These are phyloP conservation scores for Basileuterus tristriatus DNA, from an alignment of 2,797 vertebrate genomes.

Conservation along the genomic window DNA sequence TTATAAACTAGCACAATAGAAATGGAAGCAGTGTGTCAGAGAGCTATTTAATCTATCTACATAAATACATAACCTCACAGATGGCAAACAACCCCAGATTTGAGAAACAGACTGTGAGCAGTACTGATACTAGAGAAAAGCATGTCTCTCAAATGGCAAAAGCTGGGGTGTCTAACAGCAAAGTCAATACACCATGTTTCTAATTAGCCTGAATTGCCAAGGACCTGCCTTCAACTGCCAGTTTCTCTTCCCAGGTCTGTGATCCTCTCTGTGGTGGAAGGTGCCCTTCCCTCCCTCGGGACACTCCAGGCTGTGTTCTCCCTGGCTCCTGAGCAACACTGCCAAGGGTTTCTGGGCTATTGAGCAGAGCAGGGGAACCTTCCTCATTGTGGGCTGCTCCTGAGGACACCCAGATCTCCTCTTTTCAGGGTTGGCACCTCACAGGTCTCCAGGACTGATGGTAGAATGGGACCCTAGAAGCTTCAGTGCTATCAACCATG, in stretches of 20 bases:
- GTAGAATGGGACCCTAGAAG: neutral
- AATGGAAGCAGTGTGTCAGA: constrained; percentile 47
- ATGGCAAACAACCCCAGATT: constrained; percentile 27
- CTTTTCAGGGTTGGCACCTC: neutral
- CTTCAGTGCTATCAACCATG: neutral
- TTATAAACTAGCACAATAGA: constrained; percentile 66
- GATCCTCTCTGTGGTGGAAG: neutral
- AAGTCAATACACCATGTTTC: neutral
- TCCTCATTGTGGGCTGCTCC: fast-evolving
- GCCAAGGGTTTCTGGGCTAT: neutral
- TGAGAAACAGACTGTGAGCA: constrained; percentile 32
- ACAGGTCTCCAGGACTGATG: neutral
- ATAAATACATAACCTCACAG: constrained; percentile 37
- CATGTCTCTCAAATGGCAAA: neutral
- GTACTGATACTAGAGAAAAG: neutral
- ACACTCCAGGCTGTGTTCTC: neutral
- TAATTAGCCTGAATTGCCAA: constrained; percentile 24
- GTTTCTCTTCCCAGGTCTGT: neutral
- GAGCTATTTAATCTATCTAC: constrained; percentile 51
- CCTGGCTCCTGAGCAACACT: neutral
- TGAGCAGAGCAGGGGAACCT: neutral
- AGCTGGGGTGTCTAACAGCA: constrained; percentile 25
- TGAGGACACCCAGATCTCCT: neutral
- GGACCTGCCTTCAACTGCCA: neutral
- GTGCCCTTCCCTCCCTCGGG: neutral